Evolutionary conservation across 2,888 invertebrate genomes (phyloP).

Genomic region (Tipula vernalis): DNA sequence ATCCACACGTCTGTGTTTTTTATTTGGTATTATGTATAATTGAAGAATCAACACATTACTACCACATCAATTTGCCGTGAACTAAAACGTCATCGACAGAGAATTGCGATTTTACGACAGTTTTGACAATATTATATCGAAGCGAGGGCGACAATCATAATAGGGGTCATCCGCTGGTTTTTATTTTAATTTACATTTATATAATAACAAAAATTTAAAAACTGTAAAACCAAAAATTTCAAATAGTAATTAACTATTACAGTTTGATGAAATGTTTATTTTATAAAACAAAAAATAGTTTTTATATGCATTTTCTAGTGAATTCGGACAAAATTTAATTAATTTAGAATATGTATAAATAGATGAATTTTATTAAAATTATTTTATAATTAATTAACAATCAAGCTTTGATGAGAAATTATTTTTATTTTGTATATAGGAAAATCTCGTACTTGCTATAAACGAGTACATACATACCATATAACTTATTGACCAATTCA

Average conservation of each 20-base stretch:
- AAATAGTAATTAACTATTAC: not conserved
- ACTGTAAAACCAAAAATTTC: not conserved
- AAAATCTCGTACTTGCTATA: not conserved
- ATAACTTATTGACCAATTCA: not conserved
- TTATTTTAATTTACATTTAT: too few relatives aligned
- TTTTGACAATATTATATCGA: too few relatives aligned
- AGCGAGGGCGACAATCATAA: too few relatives aligned
- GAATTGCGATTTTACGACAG: too few relatives aligned
- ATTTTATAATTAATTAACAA: not conserved
- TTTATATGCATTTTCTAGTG: not conserved
- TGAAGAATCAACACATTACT: too few relatives aligned
- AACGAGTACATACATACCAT: not conserved
- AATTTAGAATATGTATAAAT: not conserved
- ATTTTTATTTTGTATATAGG: not conserved
- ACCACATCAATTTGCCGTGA: too few relatives aligned
- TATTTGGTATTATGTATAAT: too few relatives aligned
- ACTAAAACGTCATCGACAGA: too few relatives aligned
- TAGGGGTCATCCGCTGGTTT: too few relatives aligned
- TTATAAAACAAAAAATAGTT: not conserved
- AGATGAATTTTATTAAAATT: not conserved
- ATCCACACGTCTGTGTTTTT: too few relatives aligned
- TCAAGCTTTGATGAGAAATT: not conserved
- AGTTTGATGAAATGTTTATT: not conserved
- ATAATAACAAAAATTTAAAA: too few relatives aligned
- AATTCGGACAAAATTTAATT: not conserved